Percentiles rank a stretch among this genome's conserved stretches.
These are phyloP conservation scores for Aphyosemion australe DNA, from an alignment of 2,113 vertebrate species.

Conservation along the genomic window DNA sequence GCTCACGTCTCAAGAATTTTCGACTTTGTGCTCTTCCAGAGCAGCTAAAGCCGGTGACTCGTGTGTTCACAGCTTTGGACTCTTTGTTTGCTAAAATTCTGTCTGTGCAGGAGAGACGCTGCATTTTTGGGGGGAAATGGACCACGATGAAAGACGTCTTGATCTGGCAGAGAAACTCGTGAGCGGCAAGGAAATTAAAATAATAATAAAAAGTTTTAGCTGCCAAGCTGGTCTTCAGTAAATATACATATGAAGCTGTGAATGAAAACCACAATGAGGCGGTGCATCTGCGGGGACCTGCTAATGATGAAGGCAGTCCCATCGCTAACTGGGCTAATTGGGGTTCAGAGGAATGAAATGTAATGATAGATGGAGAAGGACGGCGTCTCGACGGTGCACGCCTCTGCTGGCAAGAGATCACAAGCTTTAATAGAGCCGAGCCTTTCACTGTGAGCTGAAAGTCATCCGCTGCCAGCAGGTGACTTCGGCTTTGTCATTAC, in stretches of 20 bases:
- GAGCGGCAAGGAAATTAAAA: not conserved
- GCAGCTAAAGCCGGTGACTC: slow-evolving; percentile 15
- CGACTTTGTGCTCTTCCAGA: slow-evolving; percentile 14
- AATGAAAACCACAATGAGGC: slow-evolving; percentile 33
- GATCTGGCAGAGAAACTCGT: slow-evolving; percentile 25
- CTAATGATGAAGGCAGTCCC: slow-evolving; percentile 59
- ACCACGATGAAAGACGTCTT: slow-evolving; percentile 43
- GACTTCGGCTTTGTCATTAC: slow-evolving; percentile 71
- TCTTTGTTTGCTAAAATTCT: slow-evolving; percentile 40
- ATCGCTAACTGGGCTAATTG: slow-evolving; percentile 69
- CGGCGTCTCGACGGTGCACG: slow-evolving; percentile 58
- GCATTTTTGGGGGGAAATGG: slow-evolving; percentile 17
- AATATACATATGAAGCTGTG: slow-evolving; percentile 40
- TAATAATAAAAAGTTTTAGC: slow-evolving; percentile 18
- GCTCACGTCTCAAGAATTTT: slow-evolving; percentile 19
- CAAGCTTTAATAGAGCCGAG: slow-evolving; percentile 73
- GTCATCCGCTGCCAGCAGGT: slow-evolving; percentile 80
- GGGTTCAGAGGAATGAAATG: slow-evolving; percentile 70
- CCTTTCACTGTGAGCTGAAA: slow-evolving; percentile 71
- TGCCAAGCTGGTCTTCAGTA: slow-evolving; percentile 36
- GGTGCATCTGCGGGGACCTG: slow-evolving; percentile 50
- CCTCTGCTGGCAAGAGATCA: slow-evolving; percentile 73
- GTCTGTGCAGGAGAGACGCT: slow-evolving; percentile 10
- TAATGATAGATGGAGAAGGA: slow-evolving; percentile 68
- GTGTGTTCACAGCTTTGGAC: slow-evolving; percentile 23